Evolutionary conservation across 2,113 vertebrate genomes (phyloP), one percentile per base, ranked within the genome.

Genomic region (Pomatostomus ruficeps): DNA sequence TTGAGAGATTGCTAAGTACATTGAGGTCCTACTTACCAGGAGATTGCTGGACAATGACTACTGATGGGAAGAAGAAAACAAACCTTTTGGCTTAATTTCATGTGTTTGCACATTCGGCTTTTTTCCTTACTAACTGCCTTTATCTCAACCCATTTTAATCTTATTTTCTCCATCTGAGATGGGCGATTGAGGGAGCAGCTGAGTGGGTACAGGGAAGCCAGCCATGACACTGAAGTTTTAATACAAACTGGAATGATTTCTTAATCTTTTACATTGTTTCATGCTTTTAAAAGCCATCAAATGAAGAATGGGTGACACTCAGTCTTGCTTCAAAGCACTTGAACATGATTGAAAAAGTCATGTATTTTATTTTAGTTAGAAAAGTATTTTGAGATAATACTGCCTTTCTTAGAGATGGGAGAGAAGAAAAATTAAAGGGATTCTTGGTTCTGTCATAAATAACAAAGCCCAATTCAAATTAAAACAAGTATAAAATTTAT

Each of bases 1-100:
- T 6, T 0, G 1, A 51, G 43, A 35, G 12, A 65, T 26, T 2
- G 0, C 11, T 42, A 23, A 48, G 17, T 21, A 19, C 26, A 26
- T 21, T 36, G 35, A 35, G 8, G 31, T 3, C 8, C 12, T 43
- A 4, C 14, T 65, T 33, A 51, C 23, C 36, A 36, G 18, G 8
- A 57, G 11, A 57, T 11, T 63, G 22, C 15, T 63, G 49, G 31
- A 72, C 22, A n/a, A 23, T 33, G 35, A 13, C 35, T 49, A 18
- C 49, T 43, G 33, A 48, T 48, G 20, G 24, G 35, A 62, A 55
- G 20, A 21, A 35, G 28, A 65, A 31, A 80, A 42, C 5, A 58
- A 57, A 65, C 23, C 3, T 28, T 73, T 51, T 58, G 58, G 6
- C 16, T 42, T 43, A 43, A 49, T 42, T 31, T n/a, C 33, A 19